Evolutionary conservation across 2,113 vertebrate species (phyloP), one percentile per base, ranked within the genome.

Genomic region (Silurus meridionalis): DNA sequence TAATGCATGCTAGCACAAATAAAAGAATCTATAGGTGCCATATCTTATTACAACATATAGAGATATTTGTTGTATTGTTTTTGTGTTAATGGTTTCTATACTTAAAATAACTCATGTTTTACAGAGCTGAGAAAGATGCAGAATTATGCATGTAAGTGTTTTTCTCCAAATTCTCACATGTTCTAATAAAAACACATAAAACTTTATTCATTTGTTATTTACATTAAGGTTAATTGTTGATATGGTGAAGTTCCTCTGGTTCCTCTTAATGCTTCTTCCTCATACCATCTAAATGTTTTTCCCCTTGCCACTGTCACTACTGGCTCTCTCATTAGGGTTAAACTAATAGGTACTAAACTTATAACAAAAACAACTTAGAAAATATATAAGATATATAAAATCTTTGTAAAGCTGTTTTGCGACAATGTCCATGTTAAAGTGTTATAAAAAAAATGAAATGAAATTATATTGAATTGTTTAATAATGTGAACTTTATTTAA

Each of bases 71-170:
- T 72, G 50, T 50, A 74, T n/a, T 67, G 48, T 55, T 53, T 37
- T 82, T 53, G 25, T 57, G 67, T n/a, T 61, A 21, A 52, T 53
- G 19, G 23, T 77, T 53, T 69, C 57, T 74, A 6, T 79, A 67
- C 90, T 89, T 91, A 88, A 87, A 87, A 10, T 83, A 86, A 90
- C 92, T 78, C 5, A 37, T 19, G 71, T 37, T 64, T 25, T 77
- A 46, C 92, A 96, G 95, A 96, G 77, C 92, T 95, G 13, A 89
- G 91, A 63, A 95, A 93, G 82, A 82, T 96, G n/a, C 95, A 96
- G 88, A 95, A 94, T 91, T 96, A 95, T 50, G 84, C 94, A 80
- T 94, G 95, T 96, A 90, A 93, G 95, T 94, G 53, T 8, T 15
- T n/a, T 74, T 57, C 52, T 58, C 25, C 9, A 46, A 46, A 48